A percentile compares a stretch with the other conserved stretches of the same genome.
Conservation (phyloP, 2,113 vertebrate genomes). For the Peromyscus polionotus region DNA sequence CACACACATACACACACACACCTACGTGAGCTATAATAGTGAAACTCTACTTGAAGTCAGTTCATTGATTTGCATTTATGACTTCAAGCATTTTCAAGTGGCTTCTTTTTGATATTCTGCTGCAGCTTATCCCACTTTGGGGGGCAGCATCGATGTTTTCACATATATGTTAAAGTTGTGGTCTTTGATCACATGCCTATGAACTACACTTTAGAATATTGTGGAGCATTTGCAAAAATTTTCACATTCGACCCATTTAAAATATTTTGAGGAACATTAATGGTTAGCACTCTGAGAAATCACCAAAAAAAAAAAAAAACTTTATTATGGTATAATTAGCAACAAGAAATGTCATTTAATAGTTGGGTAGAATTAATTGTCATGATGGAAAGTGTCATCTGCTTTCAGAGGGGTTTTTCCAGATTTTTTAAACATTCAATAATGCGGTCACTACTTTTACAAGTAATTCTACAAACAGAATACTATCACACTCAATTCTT, state of each 20-base stretch:
- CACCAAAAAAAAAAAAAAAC: not conserved
- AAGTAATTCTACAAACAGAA: not conserved
- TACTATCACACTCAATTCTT: not conserved
- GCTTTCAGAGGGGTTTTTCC: not conserved
- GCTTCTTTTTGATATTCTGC: not conserved
- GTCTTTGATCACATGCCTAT: not conserved
- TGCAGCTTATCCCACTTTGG: not conserved
- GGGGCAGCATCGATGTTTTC: not conserved
- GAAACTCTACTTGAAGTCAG: not conserved
- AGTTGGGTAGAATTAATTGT: not conserved
- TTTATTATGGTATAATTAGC: not conserved
- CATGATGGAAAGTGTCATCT: not conserved
- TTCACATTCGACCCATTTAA: not conserved
- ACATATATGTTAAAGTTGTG: not conserved
- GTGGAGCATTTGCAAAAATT: not conserved
- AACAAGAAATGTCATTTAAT: not conserved
- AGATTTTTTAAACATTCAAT: not conserved
- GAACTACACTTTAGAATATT: not conserved
- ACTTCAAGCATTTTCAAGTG: not conserved
- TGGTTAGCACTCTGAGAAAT: not conserved
- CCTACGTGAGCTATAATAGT: not conserved
- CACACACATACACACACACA: not conserved
- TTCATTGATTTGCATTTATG: not conserved
- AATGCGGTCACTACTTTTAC: not conserved
- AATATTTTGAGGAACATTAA: conserved; percentile 12